These are phyloP conservation scores for Cephus sareptanus DNA, from an alignment of 2,888 invertebrate genomes.

Conservation along the genomic window DNA sequence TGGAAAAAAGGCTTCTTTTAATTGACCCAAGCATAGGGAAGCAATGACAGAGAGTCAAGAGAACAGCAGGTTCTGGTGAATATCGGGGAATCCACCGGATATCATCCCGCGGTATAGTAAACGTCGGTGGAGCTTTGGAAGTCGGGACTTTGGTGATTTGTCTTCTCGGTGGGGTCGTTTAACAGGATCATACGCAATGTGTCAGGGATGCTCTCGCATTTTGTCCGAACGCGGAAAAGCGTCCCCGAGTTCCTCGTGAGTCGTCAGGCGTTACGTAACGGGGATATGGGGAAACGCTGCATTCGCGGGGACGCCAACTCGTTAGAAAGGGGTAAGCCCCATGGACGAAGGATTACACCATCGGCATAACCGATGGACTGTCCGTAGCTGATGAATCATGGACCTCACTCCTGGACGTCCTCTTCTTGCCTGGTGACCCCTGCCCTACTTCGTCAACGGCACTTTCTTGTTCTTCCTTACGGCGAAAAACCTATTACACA, in stretches of 20 bases:
- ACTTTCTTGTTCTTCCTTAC: background rate
- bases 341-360: constrained; percentile 34
- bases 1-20: background rate
- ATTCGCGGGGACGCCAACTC: constrained; percentile 11
- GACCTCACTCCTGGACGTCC: constrained; percentile 15
- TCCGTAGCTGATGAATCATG: constrained; percentile 48
- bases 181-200: constrained; percentile 41
- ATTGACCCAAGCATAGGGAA: no score
- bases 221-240: constrained; percentile 17
- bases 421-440: background rate
- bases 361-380: constrained; percentile 50
- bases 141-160: constrained; percentile 34
- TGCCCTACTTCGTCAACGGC: background rate
- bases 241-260: constrained; percentile 1
- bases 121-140: background rate
- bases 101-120: background rate
- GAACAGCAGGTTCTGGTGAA: background rate
- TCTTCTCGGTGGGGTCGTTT: constrained; percentile 38
- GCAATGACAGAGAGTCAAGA: background rate
- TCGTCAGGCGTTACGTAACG: background rate
- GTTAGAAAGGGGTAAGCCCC: constrained; percentile 31
- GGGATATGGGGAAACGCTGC: constrained; percentile 10
- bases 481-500: background rate
- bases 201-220: constrained; percentile 38
- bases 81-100: background rate